Evolutionary conservation across 1,140 invertebrate genomes (phyloP).

Genomic region (Pinna nobilis): DNA sequence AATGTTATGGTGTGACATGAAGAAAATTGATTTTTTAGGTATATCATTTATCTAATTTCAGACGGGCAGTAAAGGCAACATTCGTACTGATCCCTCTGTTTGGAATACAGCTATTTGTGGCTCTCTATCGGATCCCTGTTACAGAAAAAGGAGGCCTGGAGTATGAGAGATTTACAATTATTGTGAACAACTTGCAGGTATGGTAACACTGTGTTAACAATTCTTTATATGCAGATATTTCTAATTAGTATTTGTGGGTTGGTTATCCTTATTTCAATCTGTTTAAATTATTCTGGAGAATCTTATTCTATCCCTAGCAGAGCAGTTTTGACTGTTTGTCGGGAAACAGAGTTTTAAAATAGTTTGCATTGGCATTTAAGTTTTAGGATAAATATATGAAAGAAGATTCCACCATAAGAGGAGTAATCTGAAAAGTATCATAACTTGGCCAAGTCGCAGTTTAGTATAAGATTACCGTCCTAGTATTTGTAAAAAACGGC

Average conservation of each 20-base stretch:
- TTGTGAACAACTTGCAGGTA: conserved; percentile 61
- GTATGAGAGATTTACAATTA: conserved; percentile 61
- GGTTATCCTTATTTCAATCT: neutral
- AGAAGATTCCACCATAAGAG: too few species aligned
- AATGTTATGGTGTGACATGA: neutral
- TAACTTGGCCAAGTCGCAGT: too few species aligned
- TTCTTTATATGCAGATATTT: neutral
- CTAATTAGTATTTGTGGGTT: neutral
- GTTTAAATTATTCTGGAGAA: neutral
- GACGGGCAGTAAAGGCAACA: conserved; percentile 79
- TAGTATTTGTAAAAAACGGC: too few species aligned
- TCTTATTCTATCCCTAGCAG: neutral
- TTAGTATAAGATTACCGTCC: too few species aligned
- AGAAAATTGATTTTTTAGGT: neutral
- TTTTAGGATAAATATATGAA: neutral
- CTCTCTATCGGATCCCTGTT: conserved; percentile 82
- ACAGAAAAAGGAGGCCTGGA: conserved; percentile 36
- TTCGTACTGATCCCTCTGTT: conserved; percentile 86
- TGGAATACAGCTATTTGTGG: conserved; percentile 87
- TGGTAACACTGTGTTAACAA: neutral
- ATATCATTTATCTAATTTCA: conserved; percentile 39
- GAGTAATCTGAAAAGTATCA: too few species aligned
- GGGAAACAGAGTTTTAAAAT: too few species aligned
- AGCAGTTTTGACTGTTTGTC: neutral
- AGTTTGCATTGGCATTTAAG: neutral